These are phyloP conservation scores for Raja brachyura DNA, from an alignment of 2,113 vertebrate genomes.

Conservation along the genomic window DNA sequence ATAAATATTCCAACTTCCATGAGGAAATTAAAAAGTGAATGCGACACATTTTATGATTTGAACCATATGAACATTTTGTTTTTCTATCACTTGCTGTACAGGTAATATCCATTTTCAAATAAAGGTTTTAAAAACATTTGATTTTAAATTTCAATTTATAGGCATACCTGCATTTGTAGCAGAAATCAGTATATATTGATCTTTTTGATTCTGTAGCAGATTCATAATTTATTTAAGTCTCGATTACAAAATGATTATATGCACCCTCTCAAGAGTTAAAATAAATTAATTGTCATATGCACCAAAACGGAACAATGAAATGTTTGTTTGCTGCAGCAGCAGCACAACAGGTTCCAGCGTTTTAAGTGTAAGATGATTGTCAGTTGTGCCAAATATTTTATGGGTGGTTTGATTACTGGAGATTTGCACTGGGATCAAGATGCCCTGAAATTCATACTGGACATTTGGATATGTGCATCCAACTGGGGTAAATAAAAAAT, in stretches of 20 bases:
- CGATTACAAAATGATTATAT: background rate
- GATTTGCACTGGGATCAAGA: background rate
- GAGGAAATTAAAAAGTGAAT: background rate
- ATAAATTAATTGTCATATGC: too few species aligned
- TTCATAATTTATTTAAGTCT: background rate
- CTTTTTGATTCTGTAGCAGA: background rate
- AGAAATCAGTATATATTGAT: background rate
- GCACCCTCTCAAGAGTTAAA: background rate
- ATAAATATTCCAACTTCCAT: background rate
- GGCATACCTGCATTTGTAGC: background rate
- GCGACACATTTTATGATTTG: background rate
- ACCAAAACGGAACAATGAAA: too few species aligned
- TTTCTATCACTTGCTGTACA: background rate
- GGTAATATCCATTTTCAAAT: background rate
- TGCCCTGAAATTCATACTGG: background rate
- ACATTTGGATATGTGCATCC: background rate
- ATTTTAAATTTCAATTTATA: background rate
- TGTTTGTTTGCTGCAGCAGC: too few species aligned
- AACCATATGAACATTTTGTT: background rate
- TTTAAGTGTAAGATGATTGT: background rate
- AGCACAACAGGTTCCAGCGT: background rate
- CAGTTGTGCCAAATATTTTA: background rate
- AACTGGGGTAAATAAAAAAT: background rate
- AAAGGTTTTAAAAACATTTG: background rate
- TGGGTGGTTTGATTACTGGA: background rate